Base-by-base conservation (phyloP, 2,797 vertebrate genomes). In the Phoebastria nigripes region DNA sequence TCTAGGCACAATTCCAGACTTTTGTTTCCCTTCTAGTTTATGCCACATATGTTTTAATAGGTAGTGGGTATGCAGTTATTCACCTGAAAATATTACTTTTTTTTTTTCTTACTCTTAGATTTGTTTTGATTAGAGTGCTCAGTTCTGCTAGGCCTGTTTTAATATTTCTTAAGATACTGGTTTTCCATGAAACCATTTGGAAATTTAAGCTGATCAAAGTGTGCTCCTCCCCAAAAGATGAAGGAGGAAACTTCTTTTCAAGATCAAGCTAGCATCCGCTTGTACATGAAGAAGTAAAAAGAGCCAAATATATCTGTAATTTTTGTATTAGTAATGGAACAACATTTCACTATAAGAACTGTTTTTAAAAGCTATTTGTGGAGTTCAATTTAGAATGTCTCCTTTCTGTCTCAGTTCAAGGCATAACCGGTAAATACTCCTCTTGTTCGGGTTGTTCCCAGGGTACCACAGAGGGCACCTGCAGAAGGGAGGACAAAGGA, bases 1-100 rank as follows among this genome's bases (percentile, higher is more conserved):
- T 37, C 51, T 10, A 74, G 35, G 90, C 93, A 95, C 51, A 78
- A 55, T 41, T 96, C 95, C 92, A 96, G 55, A 58, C 77, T 90
- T 95, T 93, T 96, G 86, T 62, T 63, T 73, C 52, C 47, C 55
- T 91, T 82, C 31, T 46, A 66, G 49, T 55, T 82, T 33, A 66
- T 39, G 44, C 59, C 56, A 81, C 29, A 5, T 61, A 15, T 35
- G 31, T 66, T 84, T 70, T 70, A 82, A 49, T 0, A 93, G 59
- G 77, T 58, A 87, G 29, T 35, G 41, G 28, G 16, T 11, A 87
- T 16, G 28, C 41, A 80, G 67, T 51, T 73, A 87, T 44, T 90
- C 78, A 92, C 86, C 73, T 73, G 62, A 91, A 72, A 59, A 49
- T 20, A 41, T 18, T 29, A 26, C 11, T 6, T 49, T 39, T 63